Evolutionary conservation across 2,888 invertebrate species (phyloP).

Genomic region (Allygus modestus): DNA sequence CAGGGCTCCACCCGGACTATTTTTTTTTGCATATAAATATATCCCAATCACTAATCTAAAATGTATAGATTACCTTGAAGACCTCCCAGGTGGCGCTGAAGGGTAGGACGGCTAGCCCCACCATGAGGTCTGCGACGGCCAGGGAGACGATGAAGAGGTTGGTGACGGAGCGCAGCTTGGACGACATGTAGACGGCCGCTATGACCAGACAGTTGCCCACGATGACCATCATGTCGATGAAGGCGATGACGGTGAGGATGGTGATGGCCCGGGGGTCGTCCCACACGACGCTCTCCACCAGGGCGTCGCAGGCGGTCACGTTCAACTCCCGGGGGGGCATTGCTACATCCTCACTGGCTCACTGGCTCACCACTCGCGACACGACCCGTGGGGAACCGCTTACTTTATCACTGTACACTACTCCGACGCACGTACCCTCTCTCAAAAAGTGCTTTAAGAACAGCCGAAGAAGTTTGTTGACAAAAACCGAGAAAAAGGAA

Average conservation of each 20-base stretch:
- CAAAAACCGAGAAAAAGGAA: neutral
- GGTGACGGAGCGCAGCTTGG: constrained; percentile 95
- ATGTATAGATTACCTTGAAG: constrained; percentile 85
- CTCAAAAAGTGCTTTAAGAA: neutral
- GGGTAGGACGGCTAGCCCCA: constrained; percentile 96
- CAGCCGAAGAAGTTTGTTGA: no score
- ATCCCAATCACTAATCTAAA: no score
- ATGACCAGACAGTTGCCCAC: constrained; percentile 95
- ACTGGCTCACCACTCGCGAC: neutral
- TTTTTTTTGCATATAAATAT: no score
- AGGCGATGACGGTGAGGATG: constrained; percentile 86
- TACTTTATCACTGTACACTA: neutral
- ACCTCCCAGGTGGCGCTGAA: constrained; percentile 98
- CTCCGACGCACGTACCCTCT: neutral
- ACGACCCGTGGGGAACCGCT: no score
- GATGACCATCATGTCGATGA: constrained; percentile 93
- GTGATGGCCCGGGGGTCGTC: constrained; percentile 86
- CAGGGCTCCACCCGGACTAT: no score
- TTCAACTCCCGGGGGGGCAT: constrained; percentile 81
- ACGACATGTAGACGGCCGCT: constrained; percentile 92
- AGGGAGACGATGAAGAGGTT: constrained; percentile 98
- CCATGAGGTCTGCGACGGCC: constrained; percentile 96
- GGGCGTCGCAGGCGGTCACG: constrained; percentile 88
- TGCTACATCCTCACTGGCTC: constrained; percentile 41
- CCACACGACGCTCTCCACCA: constrained; percentile 89